Evolutionary conservation across 2,888 invertebrate genomes (phyloP).

Genomic region (Synanthedon myopaeformis): DNA sequence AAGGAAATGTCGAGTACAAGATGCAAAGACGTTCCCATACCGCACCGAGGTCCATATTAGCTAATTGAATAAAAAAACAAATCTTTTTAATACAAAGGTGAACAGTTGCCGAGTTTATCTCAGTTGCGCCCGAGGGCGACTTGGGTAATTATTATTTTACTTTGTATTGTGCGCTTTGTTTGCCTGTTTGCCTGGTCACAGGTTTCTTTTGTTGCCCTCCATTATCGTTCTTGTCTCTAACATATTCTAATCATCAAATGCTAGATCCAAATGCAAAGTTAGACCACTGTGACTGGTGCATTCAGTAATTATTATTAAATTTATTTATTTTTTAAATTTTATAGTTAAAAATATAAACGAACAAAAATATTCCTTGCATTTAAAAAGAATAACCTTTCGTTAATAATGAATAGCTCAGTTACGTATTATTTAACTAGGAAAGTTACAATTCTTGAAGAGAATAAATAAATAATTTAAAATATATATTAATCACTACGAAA

Average conservation of each 20-base stretch:
- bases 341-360: too few species aligned
- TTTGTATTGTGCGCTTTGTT: constrained; percentile 44
- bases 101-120: constrained; percentile 24
- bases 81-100: constrained; percentile 34
- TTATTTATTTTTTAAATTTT: too few species aligned
- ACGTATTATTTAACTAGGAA: too few species aligned
- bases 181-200: constrained; percentile 26
- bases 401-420: too few species aligned
- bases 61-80: constrained; percentile 22
- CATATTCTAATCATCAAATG: constrained; percentile 40
- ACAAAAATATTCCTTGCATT: too few species aligned
- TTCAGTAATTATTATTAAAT: too few species aligned
- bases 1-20: constrained; percentile 33
- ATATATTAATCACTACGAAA: too few species aligned
- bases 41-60: constrained; percentile 23
- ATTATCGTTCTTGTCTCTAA: constrained; percentile 38
- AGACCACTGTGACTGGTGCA: constrained; percentile 2
- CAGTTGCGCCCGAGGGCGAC: constrained; percentile 28
- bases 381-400: too few species aligned
- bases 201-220: constrained; percentile 41
- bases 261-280: constrained; percentile 4
- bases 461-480: too few species aligned
- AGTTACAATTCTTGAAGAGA: too few species aligned
- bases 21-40: constrained; percentile 25
- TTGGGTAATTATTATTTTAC: constrained; percentile 54